Conservation (phyloP, 2,797 vertebrate genomes). For the Cebuella pygmaea region DNA sequence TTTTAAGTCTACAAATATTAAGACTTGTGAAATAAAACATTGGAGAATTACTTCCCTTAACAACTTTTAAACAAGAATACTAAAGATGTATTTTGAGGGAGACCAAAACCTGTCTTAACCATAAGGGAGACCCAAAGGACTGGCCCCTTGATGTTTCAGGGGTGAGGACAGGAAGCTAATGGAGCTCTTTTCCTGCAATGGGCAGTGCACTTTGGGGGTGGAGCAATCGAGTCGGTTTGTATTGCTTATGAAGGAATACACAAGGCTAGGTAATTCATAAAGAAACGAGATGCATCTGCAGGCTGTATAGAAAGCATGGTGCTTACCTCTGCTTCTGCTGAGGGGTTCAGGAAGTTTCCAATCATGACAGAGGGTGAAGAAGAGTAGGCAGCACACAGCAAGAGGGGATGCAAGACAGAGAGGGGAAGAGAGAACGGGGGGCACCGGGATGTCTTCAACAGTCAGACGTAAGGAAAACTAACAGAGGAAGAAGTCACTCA, state of each 20-base stretch:
- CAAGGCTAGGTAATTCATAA: no score
- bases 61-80: background rate
- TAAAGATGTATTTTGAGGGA: background rate
- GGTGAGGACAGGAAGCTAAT: background rate
- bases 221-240: background rate
- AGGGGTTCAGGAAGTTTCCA: no score
- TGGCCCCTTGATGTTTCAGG: background rate
- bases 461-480: no score
- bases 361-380: no score
- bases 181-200: background rate
- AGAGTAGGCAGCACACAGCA: no score
- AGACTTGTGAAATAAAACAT: background rate
- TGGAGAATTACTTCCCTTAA: background rate
- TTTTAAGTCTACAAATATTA: background rate
- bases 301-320: no score
- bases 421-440: no score
- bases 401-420: no score
- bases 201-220: background rate
- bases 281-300: no score
- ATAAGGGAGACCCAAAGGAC: background rate
- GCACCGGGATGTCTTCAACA: accelerated
- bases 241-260: no score
- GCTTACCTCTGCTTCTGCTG: no score
- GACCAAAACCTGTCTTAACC: background rate
- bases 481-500: no score